Conservation (phyloP, 2,797 vertebrate genomes). For the Sphenopsis melanotis region DNA sequence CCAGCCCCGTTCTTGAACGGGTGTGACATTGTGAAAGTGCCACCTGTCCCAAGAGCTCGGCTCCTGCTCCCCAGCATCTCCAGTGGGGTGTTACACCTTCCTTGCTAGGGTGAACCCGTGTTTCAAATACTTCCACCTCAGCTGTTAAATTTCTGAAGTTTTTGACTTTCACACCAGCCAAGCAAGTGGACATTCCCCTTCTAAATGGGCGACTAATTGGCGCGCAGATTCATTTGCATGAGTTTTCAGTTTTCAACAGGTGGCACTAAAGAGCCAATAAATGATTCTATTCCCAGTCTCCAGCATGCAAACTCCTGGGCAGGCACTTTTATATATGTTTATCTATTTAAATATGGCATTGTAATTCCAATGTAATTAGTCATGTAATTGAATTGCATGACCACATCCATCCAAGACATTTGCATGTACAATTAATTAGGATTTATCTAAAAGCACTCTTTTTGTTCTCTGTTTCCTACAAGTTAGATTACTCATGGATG, state of each 20-base stretch:
- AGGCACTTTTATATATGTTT: constrained; percentile 49
- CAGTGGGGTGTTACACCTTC: background rate
- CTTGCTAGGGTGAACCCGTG: fast-evolving
- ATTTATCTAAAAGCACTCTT: constrained; percentile 71
- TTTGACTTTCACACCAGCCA: background rate
- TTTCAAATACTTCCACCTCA: background rate
- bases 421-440: constrained; percentile 74
- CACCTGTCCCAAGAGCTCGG: background rate
- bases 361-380: constrained; percentile 66
- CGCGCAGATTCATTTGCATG: constrained; percentile 8
- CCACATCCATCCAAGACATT: constrained; percentile 72
- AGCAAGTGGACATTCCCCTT: background rate
- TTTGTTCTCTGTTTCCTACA: constrained; percentile 61
- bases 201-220: background rate
- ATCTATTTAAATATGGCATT: constrained; percentile 62
- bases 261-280: constrained; percentile 68
- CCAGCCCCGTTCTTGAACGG: background rate
- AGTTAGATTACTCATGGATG: constrained; percentile 63
- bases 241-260: constrained; percentile 59
- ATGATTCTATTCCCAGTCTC: constrained; percentile 22
- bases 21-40: fast-evolving
- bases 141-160: background rate
- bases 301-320: constrained; percentile 30
- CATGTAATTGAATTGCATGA: constrained; percentile 69
- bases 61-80: background rate